phyloP scores from a whole-genome alignment of 2,888 invertebrate species.

The Lepidonotus clava region DNA sequence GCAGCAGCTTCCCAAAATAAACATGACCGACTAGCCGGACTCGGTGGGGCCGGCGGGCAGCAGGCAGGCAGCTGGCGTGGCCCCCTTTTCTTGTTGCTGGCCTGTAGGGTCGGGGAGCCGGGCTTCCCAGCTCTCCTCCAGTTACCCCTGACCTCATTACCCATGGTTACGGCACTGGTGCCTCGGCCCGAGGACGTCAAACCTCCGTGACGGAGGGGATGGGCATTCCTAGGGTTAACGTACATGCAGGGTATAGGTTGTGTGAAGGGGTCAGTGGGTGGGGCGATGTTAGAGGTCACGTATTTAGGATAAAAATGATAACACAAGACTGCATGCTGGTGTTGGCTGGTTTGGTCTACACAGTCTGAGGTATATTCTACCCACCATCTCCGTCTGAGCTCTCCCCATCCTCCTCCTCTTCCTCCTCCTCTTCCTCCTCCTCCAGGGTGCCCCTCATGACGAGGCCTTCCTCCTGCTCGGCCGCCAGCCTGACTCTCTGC shows the following conservation, averaged over 20 bases:
- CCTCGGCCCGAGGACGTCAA: too few relatives aligned
- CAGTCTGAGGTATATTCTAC: too few relatives aligned
- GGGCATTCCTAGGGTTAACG: too few relatives aligned
- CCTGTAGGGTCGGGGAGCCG: background rate
- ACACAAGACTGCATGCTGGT: too few relatives aligned
- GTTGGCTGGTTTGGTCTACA: too few relatives aligned
- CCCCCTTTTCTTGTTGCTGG: background rate
- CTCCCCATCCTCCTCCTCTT: constrained; percentile 39
- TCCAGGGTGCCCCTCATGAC: constrained; percentile 29
- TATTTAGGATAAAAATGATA: too few relatives aligned
- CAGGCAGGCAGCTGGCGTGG: background rate
- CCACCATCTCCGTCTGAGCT: constrained; percentile 29
- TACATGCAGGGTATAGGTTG: background rate
- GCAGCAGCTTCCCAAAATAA: constrained; percentile 48
- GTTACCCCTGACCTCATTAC: background rate
- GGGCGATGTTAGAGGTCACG: too few relatives aligned
- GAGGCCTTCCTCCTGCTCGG: constrained; percentile 33
- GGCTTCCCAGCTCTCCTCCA: background rate
- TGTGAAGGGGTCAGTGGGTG: background rate
- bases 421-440: too few relatives aligned
- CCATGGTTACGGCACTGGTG: background rate
- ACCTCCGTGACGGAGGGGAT: too few relatives aligned
- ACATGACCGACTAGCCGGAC: constrained; percentile 47
- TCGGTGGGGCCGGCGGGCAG: background rate
- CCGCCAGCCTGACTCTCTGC: constrained; percentile 17